Evolutionary conservation across 2,888 invertebrate genomes (phyloP).

Genomic region (Eristalis tenax): DNA sequence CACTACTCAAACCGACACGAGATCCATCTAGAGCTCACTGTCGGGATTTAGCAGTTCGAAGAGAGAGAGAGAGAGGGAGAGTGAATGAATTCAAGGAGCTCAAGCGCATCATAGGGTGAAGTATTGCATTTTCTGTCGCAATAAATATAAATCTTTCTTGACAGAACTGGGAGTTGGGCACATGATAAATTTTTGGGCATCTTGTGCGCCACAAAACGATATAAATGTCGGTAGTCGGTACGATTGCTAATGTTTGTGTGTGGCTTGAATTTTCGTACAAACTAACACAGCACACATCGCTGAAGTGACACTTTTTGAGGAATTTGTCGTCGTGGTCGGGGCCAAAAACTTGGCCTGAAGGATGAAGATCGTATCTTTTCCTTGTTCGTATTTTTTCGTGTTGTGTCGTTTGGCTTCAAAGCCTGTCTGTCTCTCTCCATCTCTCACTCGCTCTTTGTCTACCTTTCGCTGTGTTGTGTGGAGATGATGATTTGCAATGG

Average conservation of each 20-base stretch:
- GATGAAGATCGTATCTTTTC: slow-evolving; percentile 69
- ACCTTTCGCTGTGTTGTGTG: slow-evolving; percentile 62
- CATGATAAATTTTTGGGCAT: slow-evolving; percentile 62
- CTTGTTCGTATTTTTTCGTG: slow-evolving; percentile 54
- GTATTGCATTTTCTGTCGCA: slow-evolving; percentile 64
- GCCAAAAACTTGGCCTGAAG: slow-evolving; percentile 56
- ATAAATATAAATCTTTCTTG: slow-evolving; percentile 68
- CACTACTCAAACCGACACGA: not conserved
- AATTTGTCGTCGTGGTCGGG: slow-evolving; percentile 52
- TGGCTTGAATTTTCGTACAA: not conserved
- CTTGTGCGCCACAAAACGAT: slow-evolving; percentile 33
- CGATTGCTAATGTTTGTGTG: not conserved
- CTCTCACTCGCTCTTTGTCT: not conserved
- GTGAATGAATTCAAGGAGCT: slow-evolving; percentile 63
- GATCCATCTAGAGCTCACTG: not conserved
- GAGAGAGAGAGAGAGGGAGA: not conserved
- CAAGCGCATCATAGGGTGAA: slow-evolving; percentile 64
- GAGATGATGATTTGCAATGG: slow-evolving; percentile 77
- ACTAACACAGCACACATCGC: not conserved
- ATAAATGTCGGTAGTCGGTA: not conserved
- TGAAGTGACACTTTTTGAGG: slow-evolving; percentile 43
- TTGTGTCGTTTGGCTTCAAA: slow-evolving; percentile 46
- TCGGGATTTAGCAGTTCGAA: not conserved
- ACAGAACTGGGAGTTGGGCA: slow-evolving; percentile 50
- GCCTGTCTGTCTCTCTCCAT: slow-evolving; percentile 32